phyloP scores from a whole-genome alignment of 1,140 invertebrate species.

The Diachasma alloeum region DNA sequence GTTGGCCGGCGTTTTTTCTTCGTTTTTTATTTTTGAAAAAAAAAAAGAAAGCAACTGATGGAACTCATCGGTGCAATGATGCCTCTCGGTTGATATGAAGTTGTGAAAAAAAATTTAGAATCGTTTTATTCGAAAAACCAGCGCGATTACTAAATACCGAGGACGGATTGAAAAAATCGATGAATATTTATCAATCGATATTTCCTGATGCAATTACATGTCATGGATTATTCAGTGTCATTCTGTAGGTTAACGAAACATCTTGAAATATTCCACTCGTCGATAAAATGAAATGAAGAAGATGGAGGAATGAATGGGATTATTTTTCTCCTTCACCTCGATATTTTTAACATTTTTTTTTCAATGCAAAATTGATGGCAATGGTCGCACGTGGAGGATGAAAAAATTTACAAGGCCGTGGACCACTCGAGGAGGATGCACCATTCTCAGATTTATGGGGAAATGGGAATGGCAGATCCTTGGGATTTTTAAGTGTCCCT shows the following conservation, averaged over 20 bases:
- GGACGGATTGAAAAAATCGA: background rate
- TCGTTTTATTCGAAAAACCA: too few species aligned
- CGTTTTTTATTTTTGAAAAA: background rate
- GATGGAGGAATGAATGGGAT: background rate
- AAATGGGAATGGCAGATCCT: too few species aligned
- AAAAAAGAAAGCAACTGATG: constrained; percentile 15
- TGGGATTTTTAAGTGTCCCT: too few species aligned
- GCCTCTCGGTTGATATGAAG: background rate
- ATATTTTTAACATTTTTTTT: background rate
- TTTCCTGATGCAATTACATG: background rate
- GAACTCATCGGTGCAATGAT: constrained; percentile 1
- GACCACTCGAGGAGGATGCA: background rate
- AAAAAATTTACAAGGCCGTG: background rate
- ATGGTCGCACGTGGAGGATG: background rate
- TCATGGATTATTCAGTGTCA: background rate
- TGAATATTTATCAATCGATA: background rate
- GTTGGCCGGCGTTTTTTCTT: background rate
- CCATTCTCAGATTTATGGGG: too few species aligned
- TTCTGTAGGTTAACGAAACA: background rate
- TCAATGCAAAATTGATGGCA: background rate
- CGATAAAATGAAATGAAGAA: background rate
- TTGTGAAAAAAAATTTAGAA: too few species aligned
- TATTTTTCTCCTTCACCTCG: background rate
- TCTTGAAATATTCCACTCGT: background rate
- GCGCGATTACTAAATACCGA: background rate